Base-by-base conservation (phyloP, 64 coral and sea anemone genomes). In the Actinia tenebrosa region DNA sequence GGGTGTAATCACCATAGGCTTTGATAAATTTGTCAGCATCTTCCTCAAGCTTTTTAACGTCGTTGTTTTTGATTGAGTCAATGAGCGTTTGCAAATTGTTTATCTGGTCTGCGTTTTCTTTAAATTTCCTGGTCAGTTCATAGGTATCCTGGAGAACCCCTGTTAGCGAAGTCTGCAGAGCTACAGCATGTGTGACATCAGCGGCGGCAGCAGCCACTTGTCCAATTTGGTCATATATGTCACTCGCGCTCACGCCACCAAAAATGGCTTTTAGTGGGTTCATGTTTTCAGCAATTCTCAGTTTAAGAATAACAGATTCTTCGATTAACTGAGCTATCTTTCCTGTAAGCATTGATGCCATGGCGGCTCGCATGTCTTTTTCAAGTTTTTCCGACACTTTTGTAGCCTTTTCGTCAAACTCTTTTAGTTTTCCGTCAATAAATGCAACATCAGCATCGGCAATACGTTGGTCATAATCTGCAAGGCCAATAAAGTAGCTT, bases 1-100 rank as follows among this genome's bases (percentile, higher is more conserved):
- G 92, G 4, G 92, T 93, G 23, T 93, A 93, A 82, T 55, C 87
- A 82, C 87, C 87, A 46, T 93, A 93, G 15, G 60, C 69, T 45
- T 93, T 84, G 44, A 93, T 86, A 55, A 93, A 93, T 10, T 83
- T 86, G 23, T 86, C 45, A 0, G 87, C 56, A 58, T 89, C 77
- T n/a, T 54, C 47, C 6, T 80, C 86, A 68, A 87, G 13, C 7
- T 87, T 15, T 5, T 77, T 16, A 16, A 20, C 20, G 14, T 53
- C 25, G 23, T 71, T 82, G 46, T 56, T 17, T 13, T 86, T 82
- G 19, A 86, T 91, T 44, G 58, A 6, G 1, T 84, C n/a, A 10
- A 91, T 61, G 11, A 91, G 25, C 15, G 10, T 75, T 16, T 81
- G 14, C 16, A 91, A 56, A 42, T 59, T 45, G 9, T 60, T 20